Evolutionary conservation across 2,113 vertebrate genomes (phyloP).

Genomic region (Ophiodon elongatus): DNA sequence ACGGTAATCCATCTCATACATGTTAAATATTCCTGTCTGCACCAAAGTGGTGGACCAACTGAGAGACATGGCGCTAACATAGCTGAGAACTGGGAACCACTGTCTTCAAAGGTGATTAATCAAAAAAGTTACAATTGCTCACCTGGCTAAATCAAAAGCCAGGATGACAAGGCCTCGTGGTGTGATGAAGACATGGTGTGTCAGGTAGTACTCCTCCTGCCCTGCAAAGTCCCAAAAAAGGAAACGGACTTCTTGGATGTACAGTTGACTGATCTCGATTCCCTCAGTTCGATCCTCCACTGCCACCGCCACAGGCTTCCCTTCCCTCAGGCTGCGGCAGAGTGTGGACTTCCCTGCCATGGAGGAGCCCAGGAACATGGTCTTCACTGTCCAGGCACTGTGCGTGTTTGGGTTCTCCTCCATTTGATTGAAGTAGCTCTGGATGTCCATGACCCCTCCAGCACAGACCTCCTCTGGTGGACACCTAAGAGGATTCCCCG

Average conservation of each 20-base stretch:
- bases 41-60: no score
- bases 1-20: no score
- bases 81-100: neutral
- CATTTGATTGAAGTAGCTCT: conserved; percentile 39
- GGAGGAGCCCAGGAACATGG: conserved; percentile 49
- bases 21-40: neutral
- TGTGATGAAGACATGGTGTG: conserved; percentile 54
- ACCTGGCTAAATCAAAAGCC: conserved; percentile 41
- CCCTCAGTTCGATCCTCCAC: conserved; percentile 30
- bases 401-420: conserved; percentile 27
- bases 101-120: neutral
- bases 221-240: conserved; percentile 53
- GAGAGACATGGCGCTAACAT: neutral
- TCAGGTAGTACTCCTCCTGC: conserved; percentile 54
- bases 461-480: conserved; percentile 49
- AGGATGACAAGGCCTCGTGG: conserved; percentile 45
- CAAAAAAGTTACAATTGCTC: neutral
- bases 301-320: conserved; percentile 30
- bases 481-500: conserved; percentile 35
- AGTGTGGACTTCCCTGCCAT: conserved; percentile 53
- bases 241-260: conserved; percentile 19
- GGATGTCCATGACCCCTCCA: conserved; percentile 47
- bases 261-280: conserved; percentile 39
- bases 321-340: conserved; percentile 31
- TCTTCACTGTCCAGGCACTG: conserved; percentile 38